A percentile compares a stretch with the other conserved stretches of the same genome.
phyloP scores from a whole-genome alignment of 1,140 invertebrate species.

The Diprion similis region DNA sequence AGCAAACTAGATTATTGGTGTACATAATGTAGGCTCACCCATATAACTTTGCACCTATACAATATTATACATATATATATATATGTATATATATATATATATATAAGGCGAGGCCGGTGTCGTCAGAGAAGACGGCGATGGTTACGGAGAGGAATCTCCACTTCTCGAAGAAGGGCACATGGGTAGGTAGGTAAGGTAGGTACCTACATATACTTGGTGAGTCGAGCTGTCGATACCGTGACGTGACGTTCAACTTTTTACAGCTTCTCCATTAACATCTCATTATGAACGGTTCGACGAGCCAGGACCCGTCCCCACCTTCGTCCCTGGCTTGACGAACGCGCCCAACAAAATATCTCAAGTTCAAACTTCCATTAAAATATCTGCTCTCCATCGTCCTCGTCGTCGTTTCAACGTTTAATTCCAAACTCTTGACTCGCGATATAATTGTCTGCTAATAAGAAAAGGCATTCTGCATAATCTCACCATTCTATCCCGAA shows the following conservation, averaged over 20 bases:
- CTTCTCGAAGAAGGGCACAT: too few species aligned
- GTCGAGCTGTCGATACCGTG: conserved; percentile 51
- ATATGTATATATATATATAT: background rate
- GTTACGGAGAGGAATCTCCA: too few species aligned
- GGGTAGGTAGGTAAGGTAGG: too few species aligned
- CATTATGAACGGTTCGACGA: conserved; percentile 54
- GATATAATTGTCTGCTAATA: background rate
- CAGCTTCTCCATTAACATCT: conserved; percentile 57
- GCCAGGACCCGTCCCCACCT: background rate
- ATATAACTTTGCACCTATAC: too few species aligned
- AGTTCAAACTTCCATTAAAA: conserved; percentile 59
- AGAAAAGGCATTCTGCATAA: too few species aligned
- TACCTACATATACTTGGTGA: too few species aligned
- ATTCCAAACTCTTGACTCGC: background rate
- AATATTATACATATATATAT: background rate
- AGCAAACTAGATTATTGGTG: too few species aligned
- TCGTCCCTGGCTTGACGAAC: conserved; percentile 15
- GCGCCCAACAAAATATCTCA: conserved; percentile 49
- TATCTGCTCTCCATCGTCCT: conserved; percentile 41
- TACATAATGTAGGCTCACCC: too few species aligned
- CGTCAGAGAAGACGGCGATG: background rate
- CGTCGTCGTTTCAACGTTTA: background rate
- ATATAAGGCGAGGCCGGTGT: background rate
- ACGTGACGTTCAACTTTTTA: conserved; percentile 49
- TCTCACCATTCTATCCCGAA: too few species aligned